Evolutionary conservation across 2,113 vertebrate genomes (phyloP).

Genomic region (Mesembrinibis cayennensis): DNA sequence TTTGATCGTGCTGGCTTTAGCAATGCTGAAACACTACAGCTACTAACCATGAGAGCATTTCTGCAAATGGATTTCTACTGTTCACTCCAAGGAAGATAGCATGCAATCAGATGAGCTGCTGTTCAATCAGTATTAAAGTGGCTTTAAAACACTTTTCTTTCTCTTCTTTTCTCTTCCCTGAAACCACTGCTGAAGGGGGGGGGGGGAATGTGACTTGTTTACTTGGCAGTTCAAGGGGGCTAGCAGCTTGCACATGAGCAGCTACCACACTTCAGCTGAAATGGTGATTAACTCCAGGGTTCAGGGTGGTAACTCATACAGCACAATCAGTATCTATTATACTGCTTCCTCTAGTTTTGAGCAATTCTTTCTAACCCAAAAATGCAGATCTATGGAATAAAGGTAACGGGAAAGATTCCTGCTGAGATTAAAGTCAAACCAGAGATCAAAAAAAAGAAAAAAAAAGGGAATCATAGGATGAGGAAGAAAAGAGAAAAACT

Average conservation of each 20-base stretch:
- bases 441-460: background rate
- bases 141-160: background rate
- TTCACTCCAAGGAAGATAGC: accelerated
- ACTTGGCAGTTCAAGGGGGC: background rate
- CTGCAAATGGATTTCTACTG: background rate
- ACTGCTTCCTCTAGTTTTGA: background rate
- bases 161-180: background rate
- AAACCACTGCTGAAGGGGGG: background rate
- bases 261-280: background rate
- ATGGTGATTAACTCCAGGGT: background rate
- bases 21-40: background rate
- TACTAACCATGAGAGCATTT: accelerated
- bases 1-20: background rate
- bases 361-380: background rate
- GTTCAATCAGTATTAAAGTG: background rate
- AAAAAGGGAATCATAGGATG: accelerated
- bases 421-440: background rate
- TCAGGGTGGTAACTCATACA: background rate
- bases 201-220: background rate
- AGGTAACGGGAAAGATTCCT: background rate
- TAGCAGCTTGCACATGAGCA: background rate
- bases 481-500: background rate
- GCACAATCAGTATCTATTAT: background rate
- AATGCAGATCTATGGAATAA: background rate
- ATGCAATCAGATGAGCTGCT: background rate